Evolutionary conservation across 1,140 invertebrate genomes (phyloP), one percentile per base, ranked within the genome.

Genomic region (Drosophila watanabei): DNA sequence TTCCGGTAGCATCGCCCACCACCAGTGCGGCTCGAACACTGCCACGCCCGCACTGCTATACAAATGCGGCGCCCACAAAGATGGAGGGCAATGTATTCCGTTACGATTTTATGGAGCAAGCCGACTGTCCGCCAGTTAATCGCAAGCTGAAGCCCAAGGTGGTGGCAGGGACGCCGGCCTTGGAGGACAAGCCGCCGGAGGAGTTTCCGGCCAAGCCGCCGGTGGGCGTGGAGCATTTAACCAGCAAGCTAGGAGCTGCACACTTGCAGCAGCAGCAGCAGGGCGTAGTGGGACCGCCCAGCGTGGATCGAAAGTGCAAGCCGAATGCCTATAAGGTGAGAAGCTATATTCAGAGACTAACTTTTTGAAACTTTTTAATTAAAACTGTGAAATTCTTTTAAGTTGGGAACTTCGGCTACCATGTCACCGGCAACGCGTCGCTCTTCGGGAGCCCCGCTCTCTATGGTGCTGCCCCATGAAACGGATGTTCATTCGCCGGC

Each of bases 131-230:
- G 6, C 94, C 94, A 11, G 96, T 97, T 33, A 96, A 98, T 89
- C 94, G 97, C 14, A 96, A 95, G 48, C 94, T 98, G 4, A 98
- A 98, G 92, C 97, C 97, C 18, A 95, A 79, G 92, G 94, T 59
- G 33, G 37, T 52, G 32, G 39, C 43, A 20, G 46, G 75, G 35
- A 52, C 46, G 18, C 63, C 63, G 9, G 73, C 39, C 57, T 92
- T 94, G 14, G 95, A 95, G 48, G 95, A 96, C 76, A 95, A 94
- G 7, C 80, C 94, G 78, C 93, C 95, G 45, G 89, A 91, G 57
- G 84, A 92, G 46, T 75, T 81, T 9, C 76, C 89, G 2, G 91
- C 86, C 32, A 93, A 92, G 46, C 91, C 87, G 11, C 87, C 80
- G 54, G 79, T 89, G 28, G 65, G 64, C 13, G 49, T 87, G 1